A percentile compares a stretch with the other conserved stretches of the same genome.
These are phyloP conservation scores for Istiophorus platypterus DNA, from an alignment of 2,113 vertebrate genomes.

Conservation along the genomic window DNA sequence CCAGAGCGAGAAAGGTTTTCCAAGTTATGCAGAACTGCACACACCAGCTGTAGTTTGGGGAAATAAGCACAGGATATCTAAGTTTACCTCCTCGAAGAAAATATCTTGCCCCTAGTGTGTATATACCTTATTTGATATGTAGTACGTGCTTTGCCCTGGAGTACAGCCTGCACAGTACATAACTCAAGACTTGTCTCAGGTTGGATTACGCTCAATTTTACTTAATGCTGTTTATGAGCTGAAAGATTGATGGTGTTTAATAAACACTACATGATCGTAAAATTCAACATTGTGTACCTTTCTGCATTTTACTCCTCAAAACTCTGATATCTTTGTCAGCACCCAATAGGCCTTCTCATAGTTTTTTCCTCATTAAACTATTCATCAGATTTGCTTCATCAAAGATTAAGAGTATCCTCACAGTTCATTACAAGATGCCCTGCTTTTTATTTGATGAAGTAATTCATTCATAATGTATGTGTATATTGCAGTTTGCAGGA, in stretches of 20 bases:
- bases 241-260: constrained; percentile 50
- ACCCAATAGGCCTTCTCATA: constrained; percentile 52
- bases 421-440: constrained; percentile 77
- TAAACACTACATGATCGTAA: constrained; percentile 33
- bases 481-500: constrained; percentile 69
- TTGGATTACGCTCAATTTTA: constrained; percentile 19
- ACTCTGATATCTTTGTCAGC: constrained; percentile 58
- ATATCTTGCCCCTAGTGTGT: constrained; percentile 23
- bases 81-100: constrained; percentile 35
- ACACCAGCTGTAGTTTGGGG: constrained; percentile 66
- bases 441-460: constrained; percentile 80
- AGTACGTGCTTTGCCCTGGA: constrained; percentile 7
- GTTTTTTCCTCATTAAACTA: constrained; percentile 72
- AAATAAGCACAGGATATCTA: constrained; percentile 43
- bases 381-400: constrained; percentile 78
- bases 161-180: constrained; percentile 18
- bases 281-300: constrained; percentile 40
- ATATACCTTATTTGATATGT: constrained; percentile 33
- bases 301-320: constrained; percentile 34
- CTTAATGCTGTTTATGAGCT: constrained; percentile 36
- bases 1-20: constrained; percentile 64
- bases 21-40: constrained; percentile 56
- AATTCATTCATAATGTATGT: constrained; percentile 83
- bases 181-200: constrained; percentile 25
- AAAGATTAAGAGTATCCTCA: constrained; percentile 79